Base-by-base conservation (phyloP, 2,113 vertebrate species). In the Glaucidium brasilianum region DNA sequence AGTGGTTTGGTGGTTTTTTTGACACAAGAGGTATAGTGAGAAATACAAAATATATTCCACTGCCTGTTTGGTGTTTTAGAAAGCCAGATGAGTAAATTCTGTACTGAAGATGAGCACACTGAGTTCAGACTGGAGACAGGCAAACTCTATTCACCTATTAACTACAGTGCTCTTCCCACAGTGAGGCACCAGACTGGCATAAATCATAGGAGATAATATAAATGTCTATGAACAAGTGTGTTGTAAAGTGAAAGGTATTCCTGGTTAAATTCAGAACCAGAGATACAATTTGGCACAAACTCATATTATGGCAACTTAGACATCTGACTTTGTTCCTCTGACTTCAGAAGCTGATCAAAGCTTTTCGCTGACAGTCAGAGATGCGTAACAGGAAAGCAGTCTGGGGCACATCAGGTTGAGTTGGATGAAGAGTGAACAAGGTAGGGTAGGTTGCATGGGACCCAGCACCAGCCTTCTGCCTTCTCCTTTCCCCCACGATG, bases 401-500 rank as follows among this genome's bases (percentile, higher is more conserved):
- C 30, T 68, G 55, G 73, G 5, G 29, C 27, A 62, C 1, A 1
- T 13, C 41, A 41, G 43, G 11, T 12, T 72, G 41, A 82, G 64
- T 9, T 69, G 47, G 37, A 45, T 20, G 17, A 87, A 43, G 52
- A 67, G 22, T 3, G 26, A 43, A 17, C 45, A 50, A 43, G 22
- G 15, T 6, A 35, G 14, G 23, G 13, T 13, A 68, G 15, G 5
- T 55, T 10, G 4, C 1, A 2, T 21, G 55, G 68, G 50, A 47
- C 20, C 15, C 5, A 12, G 10, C 11, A 81, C 12, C 41, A 55
- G 15, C 16, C 34, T 25, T 55, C 53, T 55, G 32, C 43, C 15
- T 20, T 59, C 12, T 53, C 47, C 27, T 30, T 64, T 68, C 58
- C 23, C 35, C 6, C 6, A 0, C 0, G 1, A 7, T 25, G 9